Percentiles rank a stretch among this genome's conserved stretches.
Evolutionary conservation across 2,113 vertebrate genomes (phyloP).

Genomic region (Rhegmatorhina hoffmannsi): DNA sequence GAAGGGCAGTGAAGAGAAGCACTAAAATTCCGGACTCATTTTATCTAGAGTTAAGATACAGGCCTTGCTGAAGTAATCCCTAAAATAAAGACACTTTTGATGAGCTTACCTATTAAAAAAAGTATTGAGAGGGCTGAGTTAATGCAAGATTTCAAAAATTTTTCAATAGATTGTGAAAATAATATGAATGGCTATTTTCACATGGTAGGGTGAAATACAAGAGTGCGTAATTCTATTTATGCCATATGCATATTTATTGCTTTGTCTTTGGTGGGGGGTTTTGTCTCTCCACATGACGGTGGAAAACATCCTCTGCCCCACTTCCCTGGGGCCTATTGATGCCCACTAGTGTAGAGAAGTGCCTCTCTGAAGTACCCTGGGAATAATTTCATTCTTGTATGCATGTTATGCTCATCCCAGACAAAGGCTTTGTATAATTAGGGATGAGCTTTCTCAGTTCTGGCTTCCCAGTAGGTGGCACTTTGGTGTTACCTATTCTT

Average conservation of each 20-base stretch:
- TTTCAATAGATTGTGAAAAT: neutral
- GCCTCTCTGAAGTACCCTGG: neutral
- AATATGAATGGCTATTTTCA: neutral
- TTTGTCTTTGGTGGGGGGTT: neutral
- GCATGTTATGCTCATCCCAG: neutral
- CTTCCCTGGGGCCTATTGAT: neutral
- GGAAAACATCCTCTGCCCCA: neutral
- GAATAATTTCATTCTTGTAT: neutral
- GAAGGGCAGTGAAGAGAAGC: neutral
- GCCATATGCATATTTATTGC: neutral
- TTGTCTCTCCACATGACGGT: neutral
- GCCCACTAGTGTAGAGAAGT: neutral
- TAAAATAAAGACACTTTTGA: neutral
- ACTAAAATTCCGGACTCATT: neutral
- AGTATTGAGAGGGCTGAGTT: neutral
- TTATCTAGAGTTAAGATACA: neutral
- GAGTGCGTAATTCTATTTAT: neutral
- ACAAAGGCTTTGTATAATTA: neutral
- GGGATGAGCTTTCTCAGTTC: neutral
- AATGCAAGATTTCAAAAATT: neutral
- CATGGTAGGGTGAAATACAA: neutral
- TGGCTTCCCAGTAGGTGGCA: conserved; percentile 56
- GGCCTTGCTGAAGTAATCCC: neutral
- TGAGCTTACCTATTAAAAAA: neutral
- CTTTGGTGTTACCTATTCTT: neutral